Percentiles rank a stretch among this genome's conserved stretches.
Conservation (phyloP, 1,140 invertebrate genomes). For the Myzus persicae region DNA sequence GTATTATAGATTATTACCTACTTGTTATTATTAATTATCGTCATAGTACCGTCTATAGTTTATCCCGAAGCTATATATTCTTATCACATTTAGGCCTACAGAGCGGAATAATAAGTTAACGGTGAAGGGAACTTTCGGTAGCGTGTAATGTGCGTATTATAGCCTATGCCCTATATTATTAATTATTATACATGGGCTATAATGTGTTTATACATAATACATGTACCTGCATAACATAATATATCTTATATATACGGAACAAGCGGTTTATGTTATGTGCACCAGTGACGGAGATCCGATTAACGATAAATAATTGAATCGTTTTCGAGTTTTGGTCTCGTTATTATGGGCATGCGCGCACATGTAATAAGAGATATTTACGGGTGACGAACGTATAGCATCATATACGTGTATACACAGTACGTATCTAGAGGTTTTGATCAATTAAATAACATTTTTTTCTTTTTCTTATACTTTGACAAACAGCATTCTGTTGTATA, state of each 20-base stretch:
- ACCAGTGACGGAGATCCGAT: constrained; percentile 8
- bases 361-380: neutral
- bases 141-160: no score
- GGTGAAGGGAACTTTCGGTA: no score
- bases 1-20: no score
- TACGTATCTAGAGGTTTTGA: neutral
- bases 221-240: no score
- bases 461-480: neutral
- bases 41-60: no score
- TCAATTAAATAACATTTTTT: neutral
- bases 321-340: neutral
- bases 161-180: no score
- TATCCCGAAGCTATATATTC: no score
- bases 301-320: constrained; percentile 25
- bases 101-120: no score
- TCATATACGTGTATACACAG: neutral
- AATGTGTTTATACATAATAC: no score
- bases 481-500: neutral
- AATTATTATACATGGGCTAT: no score
- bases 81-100: no score
- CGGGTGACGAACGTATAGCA: neutral
- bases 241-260: neutral
- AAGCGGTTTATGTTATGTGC: neutral
- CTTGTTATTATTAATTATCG: no score
- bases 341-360: neutral